A percentile compares a stretch with the other conserved stretches of the same genome.
Evolutionary conservation across 1,140 invertebrate genomes (phyloP).

Genomic region (Steinernema feltiae): DNA sequence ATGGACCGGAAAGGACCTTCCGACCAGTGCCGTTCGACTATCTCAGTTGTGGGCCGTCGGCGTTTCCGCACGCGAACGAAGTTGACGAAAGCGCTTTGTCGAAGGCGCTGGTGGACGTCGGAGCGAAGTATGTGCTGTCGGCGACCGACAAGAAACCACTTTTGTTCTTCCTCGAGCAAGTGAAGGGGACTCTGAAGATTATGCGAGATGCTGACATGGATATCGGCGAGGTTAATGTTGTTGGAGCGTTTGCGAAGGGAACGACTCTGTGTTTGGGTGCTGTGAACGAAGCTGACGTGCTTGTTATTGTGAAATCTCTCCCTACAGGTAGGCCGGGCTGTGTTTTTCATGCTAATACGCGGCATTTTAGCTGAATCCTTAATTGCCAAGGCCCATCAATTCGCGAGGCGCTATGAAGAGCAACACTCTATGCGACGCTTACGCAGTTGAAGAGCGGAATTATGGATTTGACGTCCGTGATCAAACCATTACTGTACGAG

Average conservation of each 20-base stretch:
- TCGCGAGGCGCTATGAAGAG: no score
- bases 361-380: no score
- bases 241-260: conserved; percentile 90
- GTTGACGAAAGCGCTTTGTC: background rate
- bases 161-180: background rate
- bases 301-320: conserved; percentile 93
- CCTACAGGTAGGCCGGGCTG: conserved; percentile 68
- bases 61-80: background rate
- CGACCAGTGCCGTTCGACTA: conserved; percentile 2
- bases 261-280: conserved; percentile 92
- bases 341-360: no score
- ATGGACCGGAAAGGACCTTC: background rate
- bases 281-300: conserved; percentile 88
- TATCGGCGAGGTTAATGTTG: background rate
- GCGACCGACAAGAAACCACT: background rate
- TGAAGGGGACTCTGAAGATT: background rate
- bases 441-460: background rate
- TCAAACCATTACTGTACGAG: background rate
- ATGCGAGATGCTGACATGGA: background rate
- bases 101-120: background rate
- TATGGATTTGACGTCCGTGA: background rate
- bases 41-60: background rate
- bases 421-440: conserved; percentile 77
- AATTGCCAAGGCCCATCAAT: no score
- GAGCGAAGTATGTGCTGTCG: background rate